Evolutionary conservation across 2,113 vertebrate species (phyloP).

Genomic region (Chionomys nivalis): DNA sequence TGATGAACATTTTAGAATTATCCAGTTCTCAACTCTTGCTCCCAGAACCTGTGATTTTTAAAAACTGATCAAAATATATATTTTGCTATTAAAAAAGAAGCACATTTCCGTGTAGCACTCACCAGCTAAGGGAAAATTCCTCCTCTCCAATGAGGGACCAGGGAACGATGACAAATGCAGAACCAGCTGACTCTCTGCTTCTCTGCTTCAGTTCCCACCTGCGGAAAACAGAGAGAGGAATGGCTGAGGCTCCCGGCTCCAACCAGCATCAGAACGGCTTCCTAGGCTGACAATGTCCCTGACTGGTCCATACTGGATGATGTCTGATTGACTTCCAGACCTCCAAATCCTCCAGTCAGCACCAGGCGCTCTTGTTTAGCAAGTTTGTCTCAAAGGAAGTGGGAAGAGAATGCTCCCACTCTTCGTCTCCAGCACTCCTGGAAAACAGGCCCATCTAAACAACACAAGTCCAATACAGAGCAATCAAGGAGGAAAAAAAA

Average conservation of each 20-base stretch:
- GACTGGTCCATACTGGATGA: not conserved
- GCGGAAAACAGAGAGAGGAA: not conserved
- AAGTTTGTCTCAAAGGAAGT: not conserved
- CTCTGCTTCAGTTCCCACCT: conserved; percentile 40
- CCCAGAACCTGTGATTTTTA: not conserved
- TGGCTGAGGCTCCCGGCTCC: not conserved
- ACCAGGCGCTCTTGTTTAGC: not conserved
- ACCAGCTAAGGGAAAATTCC: conserved; percentile 48
- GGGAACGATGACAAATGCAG: not conserved
- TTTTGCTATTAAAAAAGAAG: not conserved
- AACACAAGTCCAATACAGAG: not conserved
- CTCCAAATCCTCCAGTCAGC: not conserved
- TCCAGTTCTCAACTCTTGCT: not conserved
- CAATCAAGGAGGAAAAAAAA: not conserved
- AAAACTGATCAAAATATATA: not conserved
- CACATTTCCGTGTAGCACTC: conserved; percentile 39
- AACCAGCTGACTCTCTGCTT: not conserved
- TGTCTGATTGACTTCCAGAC: not conserved
- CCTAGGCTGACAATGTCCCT: not conserved
- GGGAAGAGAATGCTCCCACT: not conserved
- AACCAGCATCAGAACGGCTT: not conserved
- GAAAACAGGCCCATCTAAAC: not conserved
- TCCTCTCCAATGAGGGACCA: not conserved
- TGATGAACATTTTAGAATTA: not conserved
- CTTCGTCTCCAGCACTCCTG: not conserved